Conservation (phyloP, 2,797 vertebrate genomes). For the Ctenochaetus hawaiiensis region DNA sequence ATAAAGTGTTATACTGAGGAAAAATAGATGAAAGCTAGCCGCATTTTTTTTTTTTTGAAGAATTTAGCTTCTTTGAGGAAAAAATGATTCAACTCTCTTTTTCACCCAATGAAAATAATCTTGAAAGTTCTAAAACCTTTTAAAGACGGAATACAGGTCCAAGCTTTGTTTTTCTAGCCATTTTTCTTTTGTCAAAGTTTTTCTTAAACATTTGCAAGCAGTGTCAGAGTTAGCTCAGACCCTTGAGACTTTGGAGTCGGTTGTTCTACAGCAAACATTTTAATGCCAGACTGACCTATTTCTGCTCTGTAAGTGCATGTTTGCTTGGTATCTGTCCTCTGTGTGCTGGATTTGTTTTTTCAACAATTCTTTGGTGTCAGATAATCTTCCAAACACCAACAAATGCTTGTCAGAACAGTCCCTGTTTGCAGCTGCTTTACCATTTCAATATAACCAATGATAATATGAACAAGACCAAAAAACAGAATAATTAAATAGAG, state of each 20-base stretch:
- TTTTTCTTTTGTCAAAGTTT: not conserved
- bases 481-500: not conserved
- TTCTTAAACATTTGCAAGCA: too few species aligned
- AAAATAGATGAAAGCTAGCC: not conserved
- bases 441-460: not conserved
- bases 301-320: not conserved
- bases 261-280: not conserved
- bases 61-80: not conserved
- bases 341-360: not conserved
- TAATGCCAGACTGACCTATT: not conserved
- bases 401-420: not conserved
- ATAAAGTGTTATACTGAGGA: not conserved
- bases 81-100: not conserved
- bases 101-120: not conserved
- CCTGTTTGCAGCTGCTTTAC: not conserved
- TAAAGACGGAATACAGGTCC: not conserved
- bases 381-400: too few species aligned
- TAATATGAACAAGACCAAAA: not conserved
- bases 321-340: not conserved
- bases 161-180: not conserved
- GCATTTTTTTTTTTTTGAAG: not conserved
- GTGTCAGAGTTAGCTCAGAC: not conserved
- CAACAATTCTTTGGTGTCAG: not conserved
- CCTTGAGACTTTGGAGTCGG: not conserved
- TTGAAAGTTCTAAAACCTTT: too few species aligned